A percentile compares a stretch with the other conserved stretches of the same genome.
Evolutionary conservation across 2,113 vertebrate genomes (phyloP).

Genomic region (Pardalotus punctatus): DNA sequence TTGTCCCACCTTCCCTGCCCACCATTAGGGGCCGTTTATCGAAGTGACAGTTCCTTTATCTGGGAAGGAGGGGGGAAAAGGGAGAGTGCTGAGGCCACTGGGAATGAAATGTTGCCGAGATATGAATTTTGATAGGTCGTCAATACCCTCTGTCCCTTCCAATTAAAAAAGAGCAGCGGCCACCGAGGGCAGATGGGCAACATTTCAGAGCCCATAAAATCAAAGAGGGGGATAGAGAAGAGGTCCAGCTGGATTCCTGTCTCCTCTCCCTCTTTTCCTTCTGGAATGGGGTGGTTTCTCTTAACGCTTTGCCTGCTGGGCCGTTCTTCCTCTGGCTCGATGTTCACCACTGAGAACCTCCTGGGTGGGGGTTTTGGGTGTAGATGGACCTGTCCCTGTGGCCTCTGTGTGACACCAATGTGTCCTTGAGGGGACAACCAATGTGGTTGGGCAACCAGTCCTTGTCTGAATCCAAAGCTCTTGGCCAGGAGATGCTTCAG

Average conservation of each 20-base stretch:
- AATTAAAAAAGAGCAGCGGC: conserved; percentile 68
- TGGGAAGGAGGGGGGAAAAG: background rate
- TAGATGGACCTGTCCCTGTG: background rate
- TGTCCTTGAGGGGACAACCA: background rate
- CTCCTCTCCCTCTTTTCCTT: background rate
- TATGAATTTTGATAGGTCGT: conserved; percentile 74
- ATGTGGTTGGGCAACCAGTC: fast-evolving
- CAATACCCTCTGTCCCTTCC: conserved; percentile 68
- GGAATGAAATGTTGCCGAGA: conserved; percentile 66
- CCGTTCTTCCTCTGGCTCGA: fast-evolving
- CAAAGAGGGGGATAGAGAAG: background rate
- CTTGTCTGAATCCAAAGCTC: background rate
- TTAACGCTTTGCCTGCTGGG: background rate
- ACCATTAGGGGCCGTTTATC: conserved; percentile 10
- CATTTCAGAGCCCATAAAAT: conserved; percentile 70
- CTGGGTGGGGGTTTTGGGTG: background rate
- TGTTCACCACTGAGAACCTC: background rate
- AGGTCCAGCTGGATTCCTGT: background rate
- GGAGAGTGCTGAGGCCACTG: conserved; percentile 62
- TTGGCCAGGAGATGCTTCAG: background rate
- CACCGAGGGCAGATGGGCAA: conserved; percentile 52
- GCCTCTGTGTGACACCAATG: background rate
- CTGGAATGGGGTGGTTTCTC: background rate
- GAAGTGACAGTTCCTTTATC: conserved; percentile 37
- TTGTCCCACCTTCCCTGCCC: background rate